phyloP scores from a whole-genome alignment of 1,140 invertebrate genomes.

The Caenorhabditis latens region DNA sequence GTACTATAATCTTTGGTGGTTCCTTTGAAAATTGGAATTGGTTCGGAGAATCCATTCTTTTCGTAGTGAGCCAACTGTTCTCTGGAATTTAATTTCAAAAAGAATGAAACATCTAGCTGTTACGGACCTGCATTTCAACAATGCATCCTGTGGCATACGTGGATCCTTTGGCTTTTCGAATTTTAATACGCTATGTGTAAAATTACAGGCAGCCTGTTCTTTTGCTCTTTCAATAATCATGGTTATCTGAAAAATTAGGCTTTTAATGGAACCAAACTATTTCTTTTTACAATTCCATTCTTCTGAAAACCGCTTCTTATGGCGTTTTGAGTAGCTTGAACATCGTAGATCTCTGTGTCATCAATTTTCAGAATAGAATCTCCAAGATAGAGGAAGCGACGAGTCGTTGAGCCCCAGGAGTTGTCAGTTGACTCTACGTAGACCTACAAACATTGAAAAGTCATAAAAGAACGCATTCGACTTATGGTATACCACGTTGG shows the following conservation, averaged over 20 bases:
- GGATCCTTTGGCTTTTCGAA: not conserved
- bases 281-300: not conserved
- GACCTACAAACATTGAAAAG: not conserved
- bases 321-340: not conserved
- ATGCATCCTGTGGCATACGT: not conserved
- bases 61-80: not conserved
- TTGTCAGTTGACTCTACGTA: constrained; percentile 21
- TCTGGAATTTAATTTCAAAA: not conserved
- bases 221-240: not conserved
- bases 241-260: not conserved
- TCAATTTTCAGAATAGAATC: constrained; percentile 36
- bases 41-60: constrained; percentile 21
- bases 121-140: not conserved
- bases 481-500: not conserved
- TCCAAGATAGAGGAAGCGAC: not conserved
- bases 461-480: no score
- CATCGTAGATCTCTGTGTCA: not conserved
- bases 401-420: constrained; percentile 29
- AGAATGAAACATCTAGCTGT: no score
- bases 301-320: not conserved
- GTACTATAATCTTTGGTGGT: constrained; percentile 1
- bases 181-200: not conserved
- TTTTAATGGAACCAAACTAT: not conserved
- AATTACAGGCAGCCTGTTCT: not conserved
- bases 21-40: constrained; percentile 9